Conservation (phyloP, 2,797 vertebrate species). For the Pygocentrus nattereri region DNA sequence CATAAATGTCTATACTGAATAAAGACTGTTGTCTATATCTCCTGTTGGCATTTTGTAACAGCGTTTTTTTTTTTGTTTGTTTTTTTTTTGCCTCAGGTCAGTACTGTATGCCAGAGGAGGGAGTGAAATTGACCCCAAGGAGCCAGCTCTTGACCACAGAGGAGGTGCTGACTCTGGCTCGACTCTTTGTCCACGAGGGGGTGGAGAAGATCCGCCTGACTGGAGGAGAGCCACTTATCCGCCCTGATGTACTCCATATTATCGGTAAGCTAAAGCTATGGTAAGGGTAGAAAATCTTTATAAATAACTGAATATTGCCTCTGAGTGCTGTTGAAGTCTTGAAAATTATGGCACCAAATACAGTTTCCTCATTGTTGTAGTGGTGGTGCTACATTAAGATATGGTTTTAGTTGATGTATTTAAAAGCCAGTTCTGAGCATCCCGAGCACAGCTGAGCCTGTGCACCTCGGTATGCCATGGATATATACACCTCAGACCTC, state of each 20-base stretch:
- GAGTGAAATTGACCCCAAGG: slow-evolving; percentile 90
- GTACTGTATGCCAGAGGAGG: slow-evolving; percentile 98
- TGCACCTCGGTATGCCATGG: background rate
- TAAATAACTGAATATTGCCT: background rate
- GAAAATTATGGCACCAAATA: background rate
- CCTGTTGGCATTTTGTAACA: too few species aligned
- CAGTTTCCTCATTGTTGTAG: background rate
- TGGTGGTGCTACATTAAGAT: background rate
- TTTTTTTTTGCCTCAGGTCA: slow-evolving; percentile 84
- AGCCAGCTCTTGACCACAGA: slow-evolving; percentile 86
- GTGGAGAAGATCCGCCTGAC: slow-evolving; percentile 96
- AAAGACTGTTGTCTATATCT: too few species aligned
- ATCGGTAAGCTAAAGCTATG: slow-evolving; percentile 79
- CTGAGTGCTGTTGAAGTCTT: background rate
- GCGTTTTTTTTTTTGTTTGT: background rate
- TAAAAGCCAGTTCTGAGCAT: background rate
- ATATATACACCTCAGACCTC: background rate
- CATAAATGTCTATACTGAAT: too few species aligned
- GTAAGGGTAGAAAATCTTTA: background rate
- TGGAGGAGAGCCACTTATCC: slow-evolving; percentile 95
- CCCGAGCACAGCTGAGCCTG: slow-evolving; percentile 5
- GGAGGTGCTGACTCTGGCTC: slow-evolving; percentile 89
- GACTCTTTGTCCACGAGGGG: slow-evolving; percentile 91
- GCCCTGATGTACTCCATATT: slow-evolving; percentile 90
- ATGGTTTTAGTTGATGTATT: background rate